These are phyloP conservation scores for Geotrypetes seraphini DNA, from an alignment of 2,797 vertebrate species.

Conservation along the genomic window DNA sequence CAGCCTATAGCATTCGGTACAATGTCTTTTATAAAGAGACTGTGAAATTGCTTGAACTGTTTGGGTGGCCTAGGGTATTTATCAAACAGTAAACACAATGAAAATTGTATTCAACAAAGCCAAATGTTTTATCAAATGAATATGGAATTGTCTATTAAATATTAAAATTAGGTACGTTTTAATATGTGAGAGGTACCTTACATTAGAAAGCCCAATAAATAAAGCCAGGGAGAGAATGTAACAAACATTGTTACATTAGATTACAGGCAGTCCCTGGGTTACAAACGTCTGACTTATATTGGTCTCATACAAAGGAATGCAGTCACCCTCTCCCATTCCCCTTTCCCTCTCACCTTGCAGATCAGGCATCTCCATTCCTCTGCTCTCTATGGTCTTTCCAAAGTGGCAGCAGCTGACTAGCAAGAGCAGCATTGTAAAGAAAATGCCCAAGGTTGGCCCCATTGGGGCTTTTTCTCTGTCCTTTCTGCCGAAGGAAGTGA, in stretches of 20 bases:
- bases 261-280: too few relatives aligned
- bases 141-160: slow-evolving; percentile 30
- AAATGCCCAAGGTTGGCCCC: too few relatives aligned
- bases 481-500: too few relatives aligned
- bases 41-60: slow-evolving; percentile 39
- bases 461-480: too few relatives aligned
- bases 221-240: slow-evolving; percentile 10
- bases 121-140: slow-evolving; percentile 43
- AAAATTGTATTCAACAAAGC: slow-evolving; percentile 36
- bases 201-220: slow-evolving; percentile 26
- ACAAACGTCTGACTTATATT: too few relatives aligned
- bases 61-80: slow-evolving; percentile 52
- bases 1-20: slow-evolving; percentile 44
- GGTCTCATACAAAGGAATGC: too few relatives aligned
- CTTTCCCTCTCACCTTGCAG: too few relatives aligned
- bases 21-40: slow-evolving; percentile 31
- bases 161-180: slow-evolving; percentile 39
- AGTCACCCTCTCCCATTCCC: too few relatives aligned
- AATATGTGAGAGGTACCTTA: slow-evolving; percentile 37
- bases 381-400: too few relatives aligned
- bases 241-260: slow-evolving; percentile 16
- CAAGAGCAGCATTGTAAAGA: too few relatives aligned
- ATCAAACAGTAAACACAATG: slow-evolving; percentile 37
- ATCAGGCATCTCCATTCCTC: too few relatives aligned
- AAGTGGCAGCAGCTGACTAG: too few relatives aligned